Conservation (phyloP, 2,113 vertebrate genomes). For the Marmota flaviventris region DNA sequence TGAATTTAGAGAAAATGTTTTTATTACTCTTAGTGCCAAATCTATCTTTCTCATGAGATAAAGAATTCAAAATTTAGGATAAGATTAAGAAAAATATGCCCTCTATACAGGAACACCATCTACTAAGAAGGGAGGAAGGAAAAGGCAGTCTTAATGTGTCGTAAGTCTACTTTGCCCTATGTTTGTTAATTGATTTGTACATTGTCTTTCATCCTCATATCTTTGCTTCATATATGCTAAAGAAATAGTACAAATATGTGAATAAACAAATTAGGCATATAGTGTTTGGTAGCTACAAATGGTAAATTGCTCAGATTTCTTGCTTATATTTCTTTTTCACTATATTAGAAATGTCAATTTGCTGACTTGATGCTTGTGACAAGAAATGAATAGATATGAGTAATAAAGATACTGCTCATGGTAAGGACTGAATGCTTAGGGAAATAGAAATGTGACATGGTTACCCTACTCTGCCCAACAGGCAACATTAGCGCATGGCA, state of each 20-base stretch:
- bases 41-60: slow-evolving; percentile 22
- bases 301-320: not conserved
- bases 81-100: not conserved
- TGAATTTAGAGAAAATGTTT: slow-evolving; percentile 39
- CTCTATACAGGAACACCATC: not conserved
- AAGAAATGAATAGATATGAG: not conserved
- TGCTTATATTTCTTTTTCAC: not conserved
- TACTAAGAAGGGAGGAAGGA: not conserved
- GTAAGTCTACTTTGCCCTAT: not conserved
- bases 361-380: not conserved
- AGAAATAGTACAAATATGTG: not conserved
- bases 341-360: not conserved
- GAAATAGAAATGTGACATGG: not conserved
- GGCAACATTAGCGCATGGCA: not conserved
- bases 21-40: slow-evolving; percentile 50
- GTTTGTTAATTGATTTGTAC: not conserved
- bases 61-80: slow-evolving; percentile 42
- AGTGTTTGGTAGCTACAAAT: not conserved
- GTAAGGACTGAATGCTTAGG: not conserved
- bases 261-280: not conserved
- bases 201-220: not conserved
- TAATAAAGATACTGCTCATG: not conserved
- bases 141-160: not conserved
- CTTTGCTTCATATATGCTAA: not conserved
- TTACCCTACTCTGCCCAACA: not conserved